These are phyloP conservation scores for Synergus itoensis DNA, from an alignment of 2,888 invertebrate species.

Conservation along the genomic window DNA sequence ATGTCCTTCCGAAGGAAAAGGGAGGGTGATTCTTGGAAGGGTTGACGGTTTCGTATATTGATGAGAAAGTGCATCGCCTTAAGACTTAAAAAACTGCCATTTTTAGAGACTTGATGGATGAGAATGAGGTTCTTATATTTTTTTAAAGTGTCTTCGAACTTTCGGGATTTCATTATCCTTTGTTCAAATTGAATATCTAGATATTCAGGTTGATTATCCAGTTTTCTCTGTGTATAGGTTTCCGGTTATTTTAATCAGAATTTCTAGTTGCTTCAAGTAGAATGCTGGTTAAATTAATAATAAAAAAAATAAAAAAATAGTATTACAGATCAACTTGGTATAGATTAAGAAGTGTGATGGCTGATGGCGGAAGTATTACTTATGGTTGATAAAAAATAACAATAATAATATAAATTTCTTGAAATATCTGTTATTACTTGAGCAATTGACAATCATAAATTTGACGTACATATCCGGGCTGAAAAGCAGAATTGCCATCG, in stretches of 20 bases:
- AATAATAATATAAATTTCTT: not conserved
- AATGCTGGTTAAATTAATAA: not conserved
- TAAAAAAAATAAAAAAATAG: not conserved
- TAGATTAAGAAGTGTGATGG: not conserved
- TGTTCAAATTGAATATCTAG: too few relatives aligned
- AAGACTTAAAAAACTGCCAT: not conserved
- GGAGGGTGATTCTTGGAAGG: constrained; percentile 35
- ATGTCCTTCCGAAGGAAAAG: constrained; percentile 46
- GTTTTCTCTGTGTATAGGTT: too few relatives aligned
- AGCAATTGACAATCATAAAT: constrained; percentile 22
- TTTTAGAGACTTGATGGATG: constrained; percentile 17
- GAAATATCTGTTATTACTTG: not conserved
- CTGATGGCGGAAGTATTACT: not conserved
- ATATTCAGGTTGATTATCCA: too few relatives aligned
- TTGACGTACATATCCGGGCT: constrained; percentile 3
- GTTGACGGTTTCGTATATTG: constrained; percentile 1
- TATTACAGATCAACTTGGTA: not conserved
- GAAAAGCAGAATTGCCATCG: constrained; percentile 33
- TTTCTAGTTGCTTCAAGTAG: too few relatives aligned
- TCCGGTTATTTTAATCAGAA: too few relatives aligned
- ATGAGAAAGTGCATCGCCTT: constrained; percentile 4
- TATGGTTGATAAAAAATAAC: not conserved
- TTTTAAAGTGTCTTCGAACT: not conserved
- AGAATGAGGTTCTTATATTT: not conserved
- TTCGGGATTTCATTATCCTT: not conserved